Percentiles rank a stretch among this genome's conserved stretches.
phyloP scores from a whole-genome alignment of 2,113 vertebrate species.

The Microcebus lehilahytsara region DNA sequence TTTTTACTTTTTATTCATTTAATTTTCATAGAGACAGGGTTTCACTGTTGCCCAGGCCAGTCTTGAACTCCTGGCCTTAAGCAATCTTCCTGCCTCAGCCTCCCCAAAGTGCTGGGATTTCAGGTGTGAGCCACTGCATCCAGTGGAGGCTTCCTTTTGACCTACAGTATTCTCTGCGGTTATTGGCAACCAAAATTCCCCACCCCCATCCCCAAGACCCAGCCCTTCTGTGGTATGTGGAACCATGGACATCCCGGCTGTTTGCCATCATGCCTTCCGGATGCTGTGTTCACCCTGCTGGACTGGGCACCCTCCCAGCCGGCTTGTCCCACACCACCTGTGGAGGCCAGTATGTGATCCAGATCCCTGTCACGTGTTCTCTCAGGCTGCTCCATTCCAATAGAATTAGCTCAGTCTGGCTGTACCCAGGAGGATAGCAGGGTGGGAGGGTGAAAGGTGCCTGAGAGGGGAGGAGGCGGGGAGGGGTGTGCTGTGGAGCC shows the following conservation, averaged over 20 bases:
- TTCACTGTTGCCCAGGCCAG: no score
- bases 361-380: not conserved
- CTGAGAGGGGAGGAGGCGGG: rapidly evolving
- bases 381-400: not conserved
- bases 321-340: no score
- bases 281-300: not conserved
- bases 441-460: no score
- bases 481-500: rapidly evolving
- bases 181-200: not conserved
- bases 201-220: not conserved
- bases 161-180: not conserved
- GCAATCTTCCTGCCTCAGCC: no score
- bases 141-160: not conserved
- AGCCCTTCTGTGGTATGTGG: not conserved
- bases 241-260: not conserved
- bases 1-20: no score
- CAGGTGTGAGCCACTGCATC: no score
- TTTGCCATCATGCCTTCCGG: not conserved
- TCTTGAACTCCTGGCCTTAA: no score
- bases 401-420: not conserved
- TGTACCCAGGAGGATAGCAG: not conserved
- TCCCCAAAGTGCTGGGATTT: no score
- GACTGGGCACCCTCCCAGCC: no score
- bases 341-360: not conserved
- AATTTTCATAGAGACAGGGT: no score